Conservation (phyloP, 2,113 vertebrate species). For the Chionis minor region DNA sequence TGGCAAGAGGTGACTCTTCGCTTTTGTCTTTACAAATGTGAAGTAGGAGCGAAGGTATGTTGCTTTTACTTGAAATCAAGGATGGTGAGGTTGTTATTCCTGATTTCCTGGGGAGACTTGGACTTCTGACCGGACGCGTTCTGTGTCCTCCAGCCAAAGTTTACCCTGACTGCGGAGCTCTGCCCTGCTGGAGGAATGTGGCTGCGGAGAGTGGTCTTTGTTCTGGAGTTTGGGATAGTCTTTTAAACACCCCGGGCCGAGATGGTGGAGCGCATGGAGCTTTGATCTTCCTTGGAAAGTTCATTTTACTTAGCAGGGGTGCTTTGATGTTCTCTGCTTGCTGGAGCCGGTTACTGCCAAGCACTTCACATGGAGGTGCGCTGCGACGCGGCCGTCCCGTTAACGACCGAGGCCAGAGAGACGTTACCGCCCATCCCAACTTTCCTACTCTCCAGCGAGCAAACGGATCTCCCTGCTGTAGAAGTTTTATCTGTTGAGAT, state of each 20-base stretch:
- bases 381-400: background rate
- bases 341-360: background rate
- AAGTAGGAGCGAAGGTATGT: background rate
- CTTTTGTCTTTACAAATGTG: background rate
- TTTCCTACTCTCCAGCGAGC: background rate
- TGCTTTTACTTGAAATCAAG: background rate
- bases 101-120: background rate
- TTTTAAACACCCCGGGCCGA: background rate
- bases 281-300: background rate
- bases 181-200: background rate
- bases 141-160: background rate
- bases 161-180: background rate
- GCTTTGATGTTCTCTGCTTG: slow-evolving; percentile 14
- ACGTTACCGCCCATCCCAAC: background rate
- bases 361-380: background rate
- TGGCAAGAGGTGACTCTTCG: background rate
- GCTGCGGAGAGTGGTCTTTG: background rate
- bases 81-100: background rate
- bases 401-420: background rate
- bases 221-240: background rate
- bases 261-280: background rate
- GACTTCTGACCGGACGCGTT: fast-evolving
- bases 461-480: background rate
- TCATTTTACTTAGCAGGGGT: background rate
- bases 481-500: background rate